Conservation (phyloP, 1,140 invertebrate species). For the Medauroidea extradentata region DNA sequence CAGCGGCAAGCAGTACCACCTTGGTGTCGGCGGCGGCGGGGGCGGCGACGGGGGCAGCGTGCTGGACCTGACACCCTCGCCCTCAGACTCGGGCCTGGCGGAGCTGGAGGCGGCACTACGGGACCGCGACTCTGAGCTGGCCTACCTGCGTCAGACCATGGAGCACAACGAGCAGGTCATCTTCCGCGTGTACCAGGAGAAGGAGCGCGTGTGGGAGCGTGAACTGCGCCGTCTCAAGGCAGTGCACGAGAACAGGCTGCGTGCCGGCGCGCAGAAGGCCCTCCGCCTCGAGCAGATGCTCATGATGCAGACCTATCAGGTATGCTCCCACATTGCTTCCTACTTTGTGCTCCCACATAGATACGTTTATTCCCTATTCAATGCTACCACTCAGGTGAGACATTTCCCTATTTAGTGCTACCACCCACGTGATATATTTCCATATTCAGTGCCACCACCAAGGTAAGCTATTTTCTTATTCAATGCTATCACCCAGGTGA, state of each 20-base stretch:
- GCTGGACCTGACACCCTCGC: constrained; percentile 65
- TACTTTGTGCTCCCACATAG: too few relatives aligned
- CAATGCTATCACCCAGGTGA: too few relatives aligned
- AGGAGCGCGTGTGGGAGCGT: constrained; percentile 56
- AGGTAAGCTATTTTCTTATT: too few relatives aligned
- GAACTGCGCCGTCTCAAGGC: constrained; percentile 52
- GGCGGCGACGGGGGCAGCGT: constrained; percentile 32
- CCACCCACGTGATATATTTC: too few relatives aligned
- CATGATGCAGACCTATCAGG: constrained; percentile 65
- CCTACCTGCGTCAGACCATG: constrained; percentile 67
- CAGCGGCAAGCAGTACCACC: too few relatives aligned
- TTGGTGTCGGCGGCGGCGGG: too few relatives aligned
- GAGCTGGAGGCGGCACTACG: constrained; percentile 69
- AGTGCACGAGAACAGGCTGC: constrained; percentile 65
- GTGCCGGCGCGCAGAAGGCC: constrained; percentile 59
- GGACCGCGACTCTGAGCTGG: constrained; percentile 68
- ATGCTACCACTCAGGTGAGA: too few relatives aligned
- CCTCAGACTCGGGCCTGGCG: constrained; percentile 71
- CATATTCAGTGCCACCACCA: too few relatives aligned
- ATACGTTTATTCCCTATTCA: too few relatives aligned
- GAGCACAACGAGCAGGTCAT: constrained; percentile 76
- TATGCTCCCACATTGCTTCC: too few relatives aligned
- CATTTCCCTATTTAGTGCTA: too few relatives aligned
- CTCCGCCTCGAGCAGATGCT: constrained; percentile 64
- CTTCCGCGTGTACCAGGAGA: constrained; percentile 62